These are phyloP conservation scores for Drosophila chauvacae DNA, from an alignment of 1,140 invertebrate species.

Conservation along the genomic window DNA sequence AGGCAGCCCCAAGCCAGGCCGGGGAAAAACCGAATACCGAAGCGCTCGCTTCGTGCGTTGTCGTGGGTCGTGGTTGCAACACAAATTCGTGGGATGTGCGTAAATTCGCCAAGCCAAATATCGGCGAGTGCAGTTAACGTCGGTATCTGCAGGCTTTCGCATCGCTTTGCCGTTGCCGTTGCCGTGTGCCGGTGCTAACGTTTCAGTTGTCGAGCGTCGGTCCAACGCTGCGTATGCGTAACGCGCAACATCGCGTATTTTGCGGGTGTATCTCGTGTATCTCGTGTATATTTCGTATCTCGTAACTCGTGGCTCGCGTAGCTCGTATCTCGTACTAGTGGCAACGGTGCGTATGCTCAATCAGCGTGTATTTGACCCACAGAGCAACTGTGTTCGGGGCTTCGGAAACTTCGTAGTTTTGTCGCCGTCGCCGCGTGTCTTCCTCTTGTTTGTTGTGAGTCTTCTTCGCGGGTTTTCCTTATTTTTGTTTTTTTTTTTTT, in stretches of 20 bases:
- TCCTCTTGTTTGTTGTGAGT: constrained; percentile 60
- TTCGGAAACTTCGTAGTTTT: constrained; percentile 5
- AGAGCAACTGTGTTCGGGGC: constrained; percentile 37
- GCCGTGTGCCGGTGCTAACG: not conserved
- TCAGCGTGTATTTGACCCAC: constrained; percentile 55
- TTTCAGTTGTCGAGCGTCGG: constrained; percentile 29
- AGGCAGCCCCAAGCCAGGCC: too few species aligned
- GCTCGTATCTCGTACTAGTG: not conserved
- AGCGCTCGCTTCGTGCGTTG: constrained; percentile 36
- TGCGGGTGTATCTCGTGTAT: not conserved
- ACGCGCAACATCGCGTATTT: constrained; percentile 12
- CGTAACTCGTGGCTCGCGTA: too few species aligned
- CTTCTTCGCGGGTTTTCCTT: constrained; percentile 13
- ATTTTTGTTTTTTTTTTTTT: constrained; percentile 6
- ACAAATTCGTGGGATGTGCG: constrained; percentile 31
- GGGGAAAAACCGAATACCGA: constrained; percentile 6
- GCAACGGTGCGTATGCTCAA: constrained; percentile 38
- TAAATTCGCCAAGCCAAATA: constrained; percentile 66
- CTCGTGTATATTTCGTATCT: constrained; percentile 8
- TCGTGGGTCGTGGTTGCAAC: constrained; percentile 34
- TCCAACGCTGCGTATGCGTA: constrained; percentile 38
- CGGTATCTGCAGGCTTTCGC: constrained; percentile 68
- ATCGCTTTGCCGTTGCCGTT: constrained; percentile 37
- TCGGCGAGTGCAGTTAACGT: constrained; percentile 71
- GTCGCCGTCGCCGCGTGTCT: constrained; percentile 18